phyloP scores from a whole-genome alignment of 1,140 invertebrate genomes.

The Drosophila orena region DNA sequence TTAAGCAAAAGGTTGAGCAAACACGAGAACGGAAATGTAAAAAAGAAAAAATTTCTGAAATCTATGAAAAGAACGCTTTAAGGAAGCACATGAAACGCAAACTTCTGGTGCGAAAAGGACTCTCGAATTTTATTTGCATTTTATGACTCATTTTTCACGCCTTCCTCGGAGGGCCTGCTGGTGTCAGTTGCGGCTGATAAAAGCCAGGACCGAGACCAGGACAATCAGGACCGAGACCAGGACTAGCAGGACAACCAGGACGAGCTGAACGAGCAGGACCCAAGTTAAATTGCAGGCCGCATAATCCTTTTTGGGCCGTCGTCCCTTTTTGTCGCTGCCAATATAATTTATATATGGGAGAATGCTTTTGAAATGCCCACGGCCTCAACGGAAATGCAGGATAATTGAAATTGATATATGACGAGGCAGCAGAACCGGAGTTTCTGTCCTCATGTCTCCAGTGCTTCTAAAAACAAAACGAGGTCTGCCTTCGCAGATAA shows the following conservation, averaged over 20 bases:
- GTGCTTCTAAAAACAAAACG: slow-evolving; percentile 56
- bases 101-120: slow-evolving; percentile 41
- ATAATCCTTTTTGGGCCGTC: slow-evolving; percentile 69
- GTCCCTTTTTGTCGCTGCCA: slow-evolving; percentile 68
- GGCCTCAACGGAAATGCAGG: slow-evolving; percentile 36
- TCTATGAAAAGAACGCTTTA: slow-evolving; percentile 18
- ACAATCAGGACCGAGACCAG: background rate
- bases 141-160: slow-evolving; percentile 82
- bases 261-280: slow-evolving; percentile 15
- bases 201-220: slow-evolving; percentile 47
- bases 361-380: slow-evolving; percentile 43
- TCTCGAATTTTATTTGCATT: slow-evolving; percentile 81
- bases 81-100: slow-evolving; percentile 38
- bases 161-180: slow-evolving; percentile 44
- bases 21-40: slow-evolving; percentile 30
- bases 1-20: slow-evolving; percentile 69
- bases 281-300: slow-evolving; percentile 64
- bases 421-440: slow-evolving; percentile 34
- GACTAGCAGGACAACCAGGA: slow-evolving; percentile 1
- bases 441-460: slow-evolving; percentile 41
- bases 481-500: slow-evolving; percentile 63
- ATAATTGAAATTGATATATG: slow-evolving; percentile 83
- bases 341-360: slow-evolving; percentile 70
- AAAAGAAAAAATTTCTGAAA: slow-evolving; percentile 24
- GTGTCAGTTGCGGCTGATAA: slow-evolving; percentile 77